phyloP scores from a whole-genome alignment of 2,797 vertebrate species.

The Esox masquinongy region DNA sequence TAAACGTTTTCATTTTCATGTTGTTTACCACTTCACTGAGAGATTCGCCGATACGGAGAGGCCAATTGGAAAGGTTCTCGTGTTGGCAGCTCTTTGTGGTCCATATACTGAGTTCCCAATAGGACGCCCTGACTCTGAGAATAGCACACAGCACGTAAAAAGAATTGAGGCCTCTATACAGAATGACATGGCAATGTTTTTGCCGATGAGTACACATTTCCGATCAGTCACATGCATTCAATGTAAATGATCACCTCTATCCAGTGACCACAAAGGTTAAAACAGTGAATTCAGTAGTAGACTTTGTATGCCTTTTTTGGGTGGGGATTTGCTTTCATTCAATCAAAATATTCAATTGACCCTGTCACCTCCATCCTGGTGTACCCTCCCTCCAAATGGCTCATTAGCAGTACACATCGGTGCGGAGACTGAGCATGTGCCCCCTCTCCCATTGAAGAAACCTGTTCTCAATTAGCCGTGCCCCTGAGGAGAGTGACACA shows the following conservation, averaged over 20 bases:
- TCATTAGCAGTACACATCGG: slow-evolving; percentile 36
- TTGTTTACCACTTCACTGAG: slow-evolving; percentile 2
- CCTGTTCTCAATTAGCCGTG: slow-evolving; percentile 45
- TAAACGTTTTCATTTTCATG: slow-evolving; percentile 21
- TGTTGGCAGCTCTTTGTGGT: slow-evolving; percentile 18
- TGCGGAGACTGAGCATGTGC: slow-evolving; percentile 18
- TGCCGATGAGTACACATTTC: not conserved
- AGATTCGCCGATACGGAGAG: not conserved
- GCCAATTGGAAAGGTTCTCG: slow-evolving; percentile 10
- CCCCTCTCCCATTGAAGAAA: slow-evolving; percentile 18
- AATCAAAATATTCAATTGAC: not conserved
- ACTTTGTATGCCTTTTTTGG: not conserved
- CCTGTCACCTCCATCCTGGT: not conserved
- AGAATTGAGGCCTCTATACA: slow-evolving; percentile 13
- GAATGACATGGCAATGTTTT: slow-evolving; percentile 22
- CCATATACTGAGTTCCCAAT: slow-evolving; percentile 15
- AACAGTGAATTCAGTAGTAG: not conserved
- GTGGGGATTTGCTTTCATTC: not conserved
- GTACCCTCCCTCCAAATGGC: slow-evolving; percentile 2
- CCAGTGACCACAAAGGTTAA: not conserved
- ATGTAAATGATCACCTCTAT: not conserved
- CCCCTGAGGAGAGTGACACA: slow-evolving; percentile 25
- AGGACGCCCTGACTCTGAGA: slow-evolving; percentile 7
- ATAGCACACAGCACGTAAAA: slow-evolving; percentile 1
- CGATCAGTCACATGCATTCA: not conserved